Evolutionary conservation across 2,797 vertebrate species (phyloP), one percentile per base, ranked within the genome.

Genomic region (Tolypeutes matacus): DNA sequence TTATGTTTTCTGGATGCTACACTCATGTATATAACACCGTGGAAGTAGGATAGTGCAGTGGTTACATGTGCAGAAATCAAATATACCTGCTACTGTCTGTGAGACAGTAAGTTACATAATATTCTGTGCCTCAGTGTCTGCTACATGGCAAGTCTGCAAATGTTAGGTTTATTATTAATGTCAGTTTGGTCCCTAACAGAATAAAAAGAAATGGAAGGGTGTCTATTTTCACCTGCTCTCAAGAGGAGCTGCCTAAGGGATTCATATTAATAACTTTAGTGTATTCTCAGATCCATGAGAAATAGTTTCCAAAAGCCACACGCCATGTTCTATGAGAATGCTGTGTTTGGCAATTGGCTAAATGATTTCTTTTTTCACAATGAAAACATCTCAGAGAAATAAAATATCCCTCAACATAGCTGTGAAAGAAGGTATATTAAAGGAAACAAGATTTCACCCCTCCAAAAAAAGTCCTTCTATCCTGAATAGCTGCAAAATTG

Each of bases 361-460:
- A 73, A 53, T 5, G 46, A 23, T n/a, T 92, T 80, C 53, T 69
- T 86, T 84, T 42, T 77, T 69, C 92, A 81, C 60, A 56, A 60
- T 65, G 80, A 89, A 53, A 94, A 77, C 56, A 29, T 93, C 51
- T 75, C 67, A 83, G 46, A 67, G 65, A 94, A 93, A 95, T 80
- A 86, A 84, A 94, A 94, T 92, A 75, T 77, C 39, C 21, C 78
- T 88, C 65, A 86, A 58, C n/a, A 39, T 27, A 77, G 10, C 65
- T 90, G 5, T 84, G 23, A 90, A 95, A 88, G 25, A 27, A 95
- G 42, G 81, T 60, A 46, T 27, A 65, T n/a, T 92, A 92, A 76
- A 80, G 93, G 67, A 95, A 64, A 53, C 56, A 92, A 91, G 73
- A 93, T 92, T 86, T 80, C 64, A 67, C 17, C 20, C 80, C 27